Base-by-base conservation (phyloP, 2,113 vertebrate genomes). In the Patagioenas fasciata region DNA sequence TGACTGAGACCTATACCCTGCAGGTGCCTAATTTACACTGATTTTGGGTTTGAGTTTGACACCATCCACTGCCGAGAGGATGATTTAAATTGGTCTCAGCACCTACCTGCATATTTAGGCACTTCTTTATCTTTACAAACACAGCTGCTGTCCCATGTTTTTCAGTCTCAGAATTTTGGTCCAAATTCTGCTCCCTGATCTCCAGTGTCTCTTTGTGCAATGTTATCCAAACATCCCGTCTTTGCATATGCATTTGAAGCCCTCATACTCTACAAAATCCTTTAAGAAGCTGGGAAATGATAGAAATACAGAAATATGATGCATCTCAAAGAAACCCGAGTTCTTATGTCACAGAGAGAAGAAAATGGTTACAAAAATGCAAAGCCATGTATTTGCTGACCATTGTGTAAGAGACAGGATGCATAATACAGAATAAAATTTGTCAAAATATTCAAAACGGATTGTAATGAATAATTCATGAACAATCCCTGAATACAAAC, bases 301-400 rank as follows among this genome's bases (percentile, higher is more conserved):
- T 17, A 3, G 9, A n/a, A n/a, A 66, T 80, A 8, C 1, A 36
- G 48, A 71, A 77, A 66, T 10, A n/a, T 6, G 67, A 9, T 23
- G 3, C 5, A n/a, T 38, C 53, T 71, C 69, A n/a, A 38, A 86
- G 53, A 56, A 87, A 34, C 12, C 16, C 18, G 26, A 81, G 12
- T 8, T 44, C 2, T 95, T 9, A 14, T 15, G 36, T 19, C 60
- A 47, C 9, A 13, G 28, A 24, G 56, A 51, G 8, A 83, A 8
- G 6, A 36, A 54, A 71, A 82, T 42, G 9, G 4, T 9, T 14
- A 65, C 73, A 83, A 56, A 9, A 5, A 15, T 1, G 16, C 21
- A 26, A 50, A 77, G 67, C 0, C 4, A 9, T 0, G 0, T 26
- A 3, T 13, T 3, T 26, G 5, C 36, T 44, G 25, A 71, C 10